phyloP scores from a whole-genome alignment of 2,113 vertebrate species.

The Leptosomus discolor region DNA sequence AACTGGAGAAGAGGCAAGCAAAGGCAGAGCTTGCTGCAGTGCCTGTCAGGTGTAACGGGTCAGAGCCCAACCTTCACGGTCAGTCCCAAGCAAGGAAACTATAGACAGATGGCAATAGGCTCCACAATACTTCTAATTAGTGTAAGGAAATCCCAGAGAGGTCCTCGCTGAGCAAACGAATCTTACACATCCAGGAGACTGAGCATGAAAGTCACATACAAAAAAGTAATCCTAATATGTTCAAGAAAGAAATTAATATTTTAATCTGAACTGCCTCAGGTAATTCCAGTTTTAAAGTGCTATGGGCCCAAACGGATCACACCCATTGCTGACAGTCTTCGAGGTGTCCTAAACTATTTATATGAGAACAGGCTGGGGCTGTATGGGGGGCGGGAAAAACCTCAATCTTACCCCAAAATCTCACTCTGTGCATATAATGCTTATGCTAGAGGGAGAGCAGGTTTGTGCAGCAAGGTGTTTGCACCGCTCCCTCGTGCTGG shows the following conservation, averaged over 20 bases:
- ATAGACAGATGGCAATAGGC: neutral
- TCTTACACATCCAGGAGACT: neutral
- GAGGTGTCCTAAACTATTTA: neutral
- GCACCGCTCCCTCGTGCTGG: neutral
- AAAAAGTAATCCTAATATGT: neutral
- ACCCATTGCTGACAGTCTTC: neutral
- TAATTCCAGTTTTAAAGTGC: neutral
- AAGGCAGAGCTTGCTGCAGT: neutral
- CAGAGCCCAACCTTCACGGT: neutral
- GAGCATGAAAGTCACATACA: neutral
- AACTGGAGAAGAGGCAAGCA: neutral
- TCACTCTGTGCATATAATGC: neutral
- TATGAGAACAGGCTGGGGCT: neutral
- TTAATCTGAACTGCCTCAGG: neutral
- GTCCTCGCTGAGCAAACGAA: neutral
- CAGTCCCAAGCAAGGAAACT: neutral
- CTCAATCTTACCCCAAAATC: neutral
- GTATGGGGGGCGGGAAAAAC: accelerated
- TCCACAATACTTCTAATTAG: neutral
- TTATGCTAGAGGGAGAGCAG: neutral
- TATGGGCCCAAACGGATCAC: neutral
- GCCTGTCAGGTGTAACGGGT: neutral
- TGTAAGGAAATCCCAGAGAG: neutral
- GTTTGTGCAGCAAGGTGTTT: neutral
- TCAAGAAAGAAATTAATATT: neutral